phyloP scores from a whole-genome alignment of 2,113 vertebrate genomes.

The Osmerus eperlanus region DNA sequence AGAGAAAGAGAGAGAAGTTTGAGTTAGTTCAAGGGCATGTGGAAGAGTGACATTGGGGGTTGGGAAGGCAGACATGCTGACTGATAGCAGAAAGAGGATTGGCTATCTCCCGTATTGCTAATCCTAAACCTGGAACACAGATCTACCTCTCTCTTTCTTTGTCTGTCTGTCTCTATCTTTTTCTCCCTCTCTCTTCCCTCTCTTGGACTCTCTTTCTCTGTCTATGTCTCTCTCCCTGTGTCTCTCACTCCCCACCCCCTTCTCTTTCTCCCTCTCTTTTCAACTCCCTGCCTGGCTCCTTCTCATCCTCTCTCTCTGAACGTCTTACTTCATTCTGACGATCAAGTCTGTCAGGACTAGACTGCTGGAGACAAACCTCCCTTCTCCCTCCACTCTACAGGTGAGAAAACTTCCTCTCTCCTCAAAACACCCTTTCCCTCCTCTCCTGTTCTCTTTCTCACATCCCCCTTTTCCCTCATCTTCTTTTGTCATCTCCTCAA shows the following conservation, averaged over 20 bases:
- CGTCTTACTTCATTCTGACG: no score
- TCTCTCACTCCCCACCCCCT: conserved; percentile 6
- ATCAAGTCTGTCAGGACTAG: no score
- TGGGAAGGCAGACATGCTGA: conserved; percentile 35
- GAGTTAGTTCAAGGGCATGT: no score
- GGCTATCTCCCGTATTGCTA: conserved; percentile 49
- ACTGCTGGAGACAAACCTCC: no score
- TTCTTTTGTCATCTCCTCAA: background rate
- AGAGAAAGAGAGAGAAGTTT: no score
- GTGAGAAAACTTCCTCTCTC: background rate
- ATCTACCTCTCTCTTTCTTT: background rate
- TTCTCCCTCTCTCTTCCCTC: background rate
- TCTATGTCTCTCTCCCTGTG: background rate
- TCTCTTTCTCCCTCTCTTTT: background rate
- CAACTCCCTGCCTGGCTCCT: no score
- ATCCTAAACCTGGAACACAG: conserved; percentile 38
- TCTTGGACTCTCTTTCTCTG: no score
- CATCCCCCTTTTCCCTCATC: background rate
- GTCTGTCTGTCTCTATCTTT: conserved; percentile 7
- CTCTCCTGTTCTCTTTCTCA: background rate
- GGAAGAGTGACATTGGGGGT: no score
- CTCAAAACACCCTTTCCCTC: background rate
- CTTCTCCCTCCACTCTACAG: no score
- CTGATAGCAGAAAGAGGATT: conserved; percentile 63
- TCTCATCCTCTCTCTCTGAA: no score